Percentiles rank a stretch among this genome's conserved stretches.
These are phyloP conservation scores for Corapipo altera DNA, from an alignment of 2,113 vertebrate genomes.

Conservation along the genomic window DNA sequence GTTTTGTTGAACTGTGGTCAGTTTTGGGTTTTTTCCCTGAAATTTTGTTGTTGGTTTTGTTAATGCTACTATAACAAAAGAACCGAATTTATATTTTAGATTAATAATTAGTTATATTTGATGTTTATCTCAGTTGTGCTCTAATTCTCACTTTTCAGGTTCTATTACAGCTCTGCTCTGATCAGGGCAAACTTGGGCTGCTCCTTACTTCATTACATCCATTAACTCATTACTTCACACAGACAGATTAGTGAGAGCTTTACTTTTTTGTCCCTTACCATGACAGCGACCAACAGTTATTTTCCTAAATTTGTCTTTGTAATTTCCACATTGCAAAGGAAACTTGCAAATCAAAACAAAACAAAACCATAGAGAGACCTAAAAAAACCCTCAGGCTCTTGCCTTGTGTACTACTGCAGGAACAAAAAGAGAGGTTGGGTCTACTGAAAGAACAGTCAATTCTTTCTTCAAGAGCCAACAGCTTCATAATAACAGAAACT, in stretches of 20 bases:
- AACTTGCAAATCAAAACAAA: background rate
- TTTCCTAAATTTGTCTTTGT: background rate
- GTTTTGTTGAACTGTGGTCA: background rate
- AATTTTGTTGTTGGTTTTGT: background rate
- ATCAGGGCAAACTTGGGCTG: background rate
- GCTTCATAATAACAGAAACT: background rate
- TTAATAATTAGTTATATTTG: background rate
- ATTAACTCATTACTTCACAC: background rate
- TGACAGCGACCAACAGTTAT: background rate
- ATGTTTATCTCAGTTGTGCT: background rate
- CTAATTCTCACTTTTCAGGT: background rate
- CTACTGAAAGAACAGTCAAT: background rate
- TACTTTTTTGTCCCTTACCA: background rate
- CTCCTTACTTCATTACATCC: background rate
- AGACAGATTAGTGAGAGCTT: background rate
- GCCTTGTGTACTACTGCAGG: background rate
- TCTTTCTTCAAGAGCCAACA: background rate
- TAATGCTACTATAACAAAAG: background rate
- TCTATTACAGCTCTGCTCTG: background rate
- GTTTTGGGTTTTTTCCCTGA: background rate
- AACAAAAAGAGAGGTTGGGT: background rate
- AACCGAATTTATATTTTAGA: background rate
- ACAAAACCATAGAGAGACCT: background rate
- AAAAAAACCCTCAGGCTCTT: fast-evolving
- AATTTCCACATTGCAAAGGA: background rate